Percentiles rank a stretch among this genome's conserved stretches.
Conservation (phyloP, 2,888 invertebrate species). For the Cremastinae sp. region DNA sequence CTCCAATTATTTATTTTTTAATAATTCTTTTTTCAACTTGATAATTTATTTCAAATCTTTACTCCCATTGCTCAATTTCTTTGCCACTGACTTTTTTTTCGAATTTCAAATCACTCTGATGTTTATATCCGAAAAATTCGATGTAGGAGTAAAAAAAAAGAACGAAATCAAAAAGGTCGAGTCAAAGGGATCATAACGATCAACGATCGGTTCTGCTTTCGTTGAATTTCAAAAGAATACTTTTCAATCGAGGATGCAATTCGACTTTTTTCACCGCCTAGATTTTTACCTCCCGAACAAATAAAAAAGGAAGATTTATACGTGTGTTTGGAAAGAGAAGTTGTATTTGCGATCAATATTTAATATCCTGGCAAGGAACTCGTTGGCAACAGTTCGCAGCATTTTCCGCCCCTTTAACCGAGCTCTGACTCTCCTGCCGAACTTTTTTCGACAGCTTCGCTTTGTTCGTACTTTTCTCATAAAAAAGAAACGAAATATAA, state of each 20-base stretch:
- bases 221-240: too few species aligned
- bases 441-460: neutral
- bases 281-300: too few species aligned
- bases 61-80: slow-evolving; percentile 2
- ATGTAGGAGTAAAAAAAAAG: neutral
- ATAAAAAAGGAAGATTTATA: neutral
- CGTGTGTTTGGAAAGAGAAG: slow-evolving; percentile 27
- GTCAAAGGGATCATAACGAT: too few species aligned
- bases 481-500: too few species aligned
- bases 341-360: slow-evolving; percentile 65
- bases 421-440: slow-evolving; percentile 13
- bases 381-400: slow-evolving; percentile 47
- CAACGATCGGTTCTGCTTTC: too few species aligned
- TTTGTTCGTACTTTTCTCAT: too few species aligned
- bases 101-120: slow-evolving; percentile 26
- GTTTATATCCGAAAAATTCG: slow-evolving; percentile 17
- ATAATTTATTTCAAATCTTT: neutral
- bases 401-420: slow-evolving; percentile 42
- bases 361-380: slow-evolving; percentile 63
- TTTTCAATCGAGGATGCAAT: too few species aligned
- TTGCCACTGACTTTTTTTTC: neutral
- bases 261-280: too few species aligned
- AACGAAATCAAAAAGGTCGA: neutral
- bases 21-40: neutral
- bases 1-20: slow-evolving; percentile 20